Conservation (phyloP, 2,888 invertebrate species). For the Mythimna pallens region DNA sequence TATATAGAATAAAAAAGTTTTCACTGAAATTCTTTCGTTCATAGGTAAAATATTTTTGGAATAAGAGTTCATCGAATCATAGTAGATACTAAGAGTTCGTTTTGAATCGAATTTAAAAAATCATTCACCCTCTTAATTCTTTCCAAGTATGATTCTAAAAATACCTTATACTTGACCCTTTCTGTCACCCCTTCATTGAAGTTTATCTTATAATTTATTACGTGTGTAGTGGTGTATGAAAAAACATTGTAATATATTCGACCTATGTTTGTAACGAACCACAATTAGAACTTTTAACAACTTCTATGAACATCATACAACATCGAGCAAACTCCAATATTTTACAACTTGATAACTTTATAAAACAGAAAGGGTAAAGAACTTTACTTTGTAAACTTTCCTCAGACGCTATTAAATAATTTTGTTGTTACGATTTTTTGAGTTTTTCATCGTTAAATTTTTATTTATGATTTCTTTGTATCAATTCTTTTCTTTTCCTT, state of each 20-base stretch:
- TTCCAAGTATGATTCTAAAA: not conserved
- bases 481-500: no score
- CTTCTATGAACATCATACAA: constrained; percentile 24
- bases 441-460: not conserved
- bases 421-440: constrained; percentile 5
- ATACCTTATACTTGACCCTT: not conserved
- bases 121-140: not conserved
- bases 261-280: constrained; percentile 26
- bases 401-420: constrained; percentile 7
- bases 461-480: not conserved
- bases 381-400: constrained; percentile 8
- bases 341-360: constrained; percentile 22
- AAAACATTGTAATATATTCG: not conserved
- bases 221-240: not conserved
- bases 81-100: not conserved
- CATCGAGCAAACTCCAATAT: constrained; percentile 31
- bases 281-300: constrained; percentile 52
- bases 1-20: constrained; percentile 1
- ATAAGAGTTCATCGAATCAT: not conserved
- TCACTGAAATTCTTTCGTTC: not conserved
- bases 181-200: not conserved
- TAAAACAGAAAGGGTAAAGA: constrained; percentile 24
- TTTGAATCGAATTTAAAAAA: not conserved
- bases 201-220: not conserved
- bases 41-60: not conserved